Evolutionary conservation across 1,140 invertebrate genomes (phyloP), one percentile per base, ranked within the genome.

Genomic region (Dinoponera quadriceps): DNA sequence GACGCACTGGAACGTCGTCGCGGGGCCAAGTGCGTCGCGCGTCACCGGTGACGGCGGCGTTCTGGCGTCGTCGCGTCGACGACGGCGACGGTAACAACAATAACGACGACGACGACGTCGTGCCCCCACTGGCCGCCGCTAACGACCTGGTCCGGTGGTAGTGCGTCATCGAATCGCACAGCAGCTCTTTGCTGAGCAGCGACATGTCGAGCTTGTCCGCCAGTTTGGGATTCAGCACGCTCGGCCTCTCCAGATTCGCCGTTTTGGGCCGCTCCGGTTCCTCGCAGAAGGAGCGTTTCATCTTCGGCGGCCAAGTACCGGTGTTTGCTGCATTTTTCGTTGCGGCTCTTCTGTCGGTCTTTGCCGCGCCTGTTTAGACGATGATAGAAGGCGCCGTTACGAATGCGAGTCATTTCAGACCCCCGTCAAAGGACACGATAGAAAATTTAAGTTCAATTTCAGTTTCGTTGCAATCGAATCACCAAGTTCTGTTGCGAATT

Each of bases 161-260:
- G 16, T 62, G 86, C 68, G 90, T 89, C 87, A 92, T 94, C 5
- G 94, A 91, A 44, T 94, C 91, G 66, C 92, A 90, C 7, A 95
- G 87, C n/a, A 95, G 92, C 66, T 95, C 95, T 86, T 96, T 95
- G 72, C 94, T 93, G 38, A 96, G 89, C n/a, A 95, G 86, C 0
- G 95, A 95, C 95, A 96, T 96, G 85, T 96, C 96, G 20, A 96
- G 92, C 86, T 95, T 95, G 7, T 94, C 91, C 48, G 95, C 91
- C 16, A 95, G 91, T 20, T 92, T 90, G 3, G 95, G 94, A 84
- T 96, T 94, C 29, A 96, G 91, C 0, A 96, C 91, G 22, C 92
- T 92, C 0, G 96, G 95, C 33, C 93, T 94, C n/a, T 95, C 95
- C 27, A 96, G 89, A 49, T 95, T 95, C 3, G 95, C 96, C 0